Base-by-base conservation (phyloP, 2,888 invertebrate species). In the Lutraria lutraria region DNA sequence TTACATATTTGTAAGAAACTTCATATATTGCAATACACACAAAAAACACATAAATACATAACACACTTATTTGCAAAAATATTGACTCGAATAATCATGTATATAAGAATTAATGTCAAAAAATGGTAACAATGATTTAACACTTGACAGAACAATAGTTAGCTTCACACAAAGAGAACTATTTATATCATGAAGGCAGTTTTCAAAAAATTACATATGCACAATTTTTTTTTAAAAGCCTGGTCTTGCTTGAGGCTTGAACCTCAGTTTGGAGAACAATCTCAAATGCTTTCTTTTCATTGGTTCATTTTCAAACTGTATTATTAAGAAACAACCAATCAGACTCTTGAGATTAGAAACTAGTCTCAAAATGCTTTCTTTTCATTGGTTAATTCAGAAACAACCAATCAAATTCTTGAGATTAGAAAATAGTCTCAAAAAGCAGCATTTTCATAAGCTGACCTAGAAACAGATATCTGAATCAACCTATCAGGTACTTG, bases 21-120 rank as follows among this genome's bases (percentile, higher is more conserved):
- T 19, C 76, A 76, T 31, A 76, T 19, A 31, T 76, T 76, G 76
- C 29, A 15, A 76, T 34, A 76, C 56, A 56, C 76, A 76, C 34
- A 34, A 31, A 76, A 72, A 76, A 34, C 29, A 76, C 34, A 16
- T 34, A 76, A 76, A 76, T 76, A 76, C 29, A 29, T 29, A 25
- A 76, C 76, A 76, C 76, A 76, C 76, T 34, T 31, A 76, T 76
- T 76, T 76, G 31, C 76, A 76, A 76, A 76, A 76, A 76, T 76
- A 76, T 76, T 76, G 76, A 76, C 29, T 76, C 13, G 31, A 31
- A 76, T 76, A 76, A 76, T 76, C 76, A 34, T 76, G 31, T 76
- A 76, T 34, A 76, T 34, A 34, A 31, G 31, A 34, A 76, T 76
- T 13, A 34, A 68, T 68, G 63, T 68, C 63, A 68, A 76, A 76